Conservation (phyloP, 2,888 invertebrate species). For the Digitonthophagus gazella region DNA sequence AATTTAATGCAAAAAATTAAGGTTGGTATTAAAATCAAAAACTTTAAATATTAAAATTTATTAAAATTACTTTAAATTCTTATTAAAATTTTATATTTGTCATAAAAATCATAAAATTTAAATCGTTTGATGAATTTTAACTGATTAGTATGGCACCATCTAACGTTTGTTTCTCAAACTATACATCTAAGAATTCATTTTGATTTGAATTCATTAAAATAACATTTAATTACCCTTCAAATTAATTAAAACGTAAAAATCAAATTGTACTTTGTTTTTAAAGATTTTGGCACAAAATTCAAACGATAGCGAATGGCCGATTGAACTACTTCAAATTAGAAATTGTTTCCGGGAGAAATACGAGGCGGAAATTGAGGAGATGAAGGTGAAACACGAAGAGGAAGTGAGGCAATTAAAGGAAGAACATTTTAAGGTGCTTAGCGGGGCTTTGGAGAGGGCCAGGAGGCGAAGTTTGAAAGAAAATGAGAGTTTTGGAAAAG, state of each 20-base stretch:
- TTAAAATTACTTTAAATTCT: too few species aligned
- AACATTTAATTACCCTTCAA: too few species aligned
- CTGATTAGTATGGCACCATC: too few species aligned
- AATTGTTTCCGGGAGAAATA: conserved; percentile 71
- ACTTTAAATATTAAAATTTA: too few species aligned
- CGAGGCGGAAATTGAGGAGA: conserved; percentile 58
- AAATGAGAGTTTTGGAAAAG: conserved; percentile 54
- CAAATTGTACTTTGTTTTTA: conserved; percentile 17
- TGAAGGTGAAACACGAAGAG: conserved; percentile 58
- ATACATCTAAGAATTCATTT: too few species aligned
- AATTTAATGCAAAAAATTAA: conserved; percentile 72
- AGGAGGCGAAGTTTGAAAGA: conserved; percentile 43
- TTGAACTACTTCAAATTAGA: conserved; percentile 68
- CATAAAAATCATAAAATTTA: too few species aligned
- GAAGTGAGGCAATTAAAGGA: conserved; percentile 54
- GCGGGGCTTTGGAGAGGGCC: conserved; percentile 44
- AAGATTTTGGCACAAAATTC: conserved; percentile 70
- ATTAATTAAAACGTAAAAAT: conserved; percentile 23
- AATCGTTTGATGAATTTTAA: too few species aligned
- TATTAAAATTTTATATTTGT: too few species aligned
- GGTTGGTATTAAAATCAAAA: too few species aligned
- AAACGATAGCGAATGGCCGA: conserved; percentile 73
- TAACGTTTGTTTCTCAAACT: too few species aligned
- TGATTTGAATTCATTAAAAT: background rate
- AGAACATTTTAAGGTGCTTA: conserved; percentile 42